A percentile compares a stretch with the other conserved stretches of the same genome.
Conservation (phyloP, 2,888 invertebrate species). For the Amorpha juglandis region DNA sequence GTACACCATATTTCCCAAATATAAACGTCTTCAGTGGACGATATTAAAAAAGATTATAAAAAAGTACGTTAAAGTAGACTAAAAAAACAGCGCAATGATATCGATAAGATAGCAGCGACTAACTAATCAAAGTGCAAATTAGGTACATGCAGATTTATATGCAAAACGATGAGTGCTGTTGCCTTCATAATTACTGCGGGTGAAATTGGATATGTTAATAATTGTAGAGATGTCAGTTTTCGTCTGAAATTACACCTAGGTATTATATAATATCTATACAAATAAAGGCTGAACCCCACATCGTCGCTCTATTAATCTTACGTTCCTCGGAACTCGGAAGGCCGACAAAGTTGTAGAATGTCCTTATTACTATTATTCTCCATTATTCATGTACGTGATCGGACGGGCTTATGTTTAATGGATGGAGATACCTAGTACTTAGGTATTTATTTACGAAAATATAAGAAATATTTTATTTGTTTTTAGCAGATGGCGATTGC, state of each 20-base stretch:
- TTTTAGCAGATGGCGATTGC: background rate
- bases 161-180: background rate
- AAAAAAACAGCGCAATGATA: background rate
- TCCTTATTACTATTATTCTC: background rate
- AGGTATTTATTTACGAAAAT: background rate
- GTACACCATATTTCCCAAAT: background rate
- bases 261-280: background rate
- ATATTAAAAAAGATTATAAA: background rate
- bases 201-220: background rate
- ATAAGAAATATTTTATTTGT: background rate
- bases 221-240: too few relatives aligned
- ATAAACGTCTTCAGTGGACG: background rate
- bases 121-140: background rate
- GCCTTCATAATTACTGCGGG: conserved; percentile 9
- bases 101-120: conserved; percentile 2
- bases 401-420: background rate
- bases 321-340: background rate
- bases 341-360: too few relatives aligned
- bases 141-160: background rate
- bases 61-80: background rate
- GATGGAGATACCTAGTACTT: background rate
- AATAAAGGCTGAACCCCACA: background rate
- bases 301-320: too few relatives aligned
- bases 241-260: too few relatives aligned
- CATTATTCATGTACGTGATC: background rate